Evolutionary conservation across 2,113 vertebrate genomes (phyloP), one percentile per base, ranked within the genome.

Genomic region (Tachysurus fulvidraco): DNA sequence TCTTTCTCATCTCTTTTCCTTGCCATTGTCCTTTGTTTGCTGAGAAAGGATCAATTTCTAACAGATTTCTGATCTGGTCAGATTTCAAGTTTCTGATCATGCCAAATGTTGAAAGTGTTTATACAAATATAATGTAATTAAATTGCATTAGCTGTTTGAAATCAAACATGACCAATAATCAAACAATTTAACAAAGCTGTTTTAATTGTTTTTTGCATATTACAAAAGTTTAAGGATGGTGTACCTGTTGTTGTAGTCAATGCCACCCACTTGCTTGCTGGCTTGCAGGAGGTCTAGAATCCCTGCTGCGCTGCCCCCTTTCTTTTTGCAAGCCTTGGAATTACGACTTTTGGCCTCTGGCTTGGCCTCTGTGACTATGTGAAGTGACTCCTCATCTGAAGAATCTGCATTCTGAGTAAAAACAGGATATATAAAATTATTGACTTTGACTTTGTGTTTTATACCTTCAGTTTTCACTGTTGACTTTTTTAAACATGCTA

Each of bases 231-330:
- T 74, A 41, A 64, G 6, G n/a, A 55, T 9, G 57, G 81, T 93
- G 5, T 96, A 99, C 98, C 98, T 99, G 96, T 97, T 98, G 92
- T 96, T 92, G 94, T 99, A 99, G 91, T 99, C 98, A 3, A 99
- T 97, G 10, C 97, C 97, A 10, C 98, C 98, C 86, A 99, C 98
- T 96, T 99, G 97, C 92, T 99, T 98, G 92, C 98, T 99, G 88
- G 98, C 98, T 93, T 99, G 98, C 90, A 99, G 94, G 91, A 99
- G 96, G 92, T 99, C 97, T 83, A 99, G 94, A 83, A 99, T 99
- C 88, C 97, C 97, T 0, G 96, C 96, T 0, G 96, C 95, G 69
- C 95, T 98, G 87, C 95, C 95, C 0, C 93, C 94, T 85, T 98
- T 98, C 90, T 97, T 98, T 94, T 98, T 99, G 19, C 87, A 90